Evolutionary conservation across 2,113 vertebrate genomes (phyloP).

Genomic region (Ctenomys sociabilis): DNA sequence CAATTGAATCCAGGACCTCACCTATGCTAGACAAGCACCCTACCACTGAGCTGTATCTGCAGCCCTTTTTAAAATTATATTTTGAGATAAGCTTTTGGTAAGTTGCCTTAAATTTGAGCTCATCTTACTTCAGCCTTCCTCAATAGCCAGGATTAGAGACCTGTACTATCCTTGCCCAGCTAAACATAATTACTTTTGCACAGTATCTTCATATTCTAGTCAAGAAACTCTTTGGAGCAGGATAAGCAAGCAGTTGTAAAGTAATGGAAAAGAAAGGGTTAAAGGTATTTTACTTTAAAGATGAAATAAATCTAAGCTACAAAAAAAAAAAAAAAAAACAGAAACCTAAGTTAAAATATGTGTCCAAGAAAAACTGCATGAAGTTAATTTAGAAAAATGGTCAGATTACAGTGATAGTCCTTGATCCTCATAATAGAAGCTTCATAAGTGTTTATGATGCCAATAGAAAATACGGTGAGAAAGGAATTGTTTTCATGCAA

Average conservation of each 20-base stretch:
- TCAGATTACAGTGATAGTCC: background rate
- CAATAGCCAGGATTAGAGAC: background rate
- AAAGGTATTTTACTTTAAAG: background rate
- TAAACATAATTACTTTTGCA: background rate
- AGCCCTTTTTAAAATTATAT: background rate
- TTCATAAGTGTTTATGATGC: background rate
- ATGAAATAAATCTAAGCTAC: background rate
- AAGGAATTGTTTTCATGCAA: background rate
- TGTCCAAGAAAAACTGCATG: background rate
- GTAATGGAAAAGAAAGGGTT: background rate
- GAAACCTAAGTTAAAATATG: background rate
- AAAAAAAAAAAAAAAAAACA: background rate
- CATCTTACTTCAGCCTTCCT: background rate
- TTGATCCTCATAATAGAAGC: background rate
- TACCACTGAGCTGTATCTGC: background rate
- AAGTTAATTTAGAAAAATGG: background rate
- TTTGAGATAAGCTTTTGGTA: background rate
- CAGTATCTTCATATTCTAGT: background rate
- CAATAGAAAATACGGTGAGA: background rate
- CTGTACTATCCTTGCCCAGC: background rate
- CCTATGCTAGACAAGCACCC: background rate
- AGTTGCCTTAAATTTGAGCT: background rate
- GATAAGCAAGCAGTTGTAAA: background rate
- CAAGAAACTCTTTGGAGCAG: background rate
- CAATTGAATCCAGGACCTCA: background rate